These are phyloP conservation scores for Melipona bicolor DNA, from an alignment of 2,888 invertebrate species.

Conservation along the genomic window DNA sequence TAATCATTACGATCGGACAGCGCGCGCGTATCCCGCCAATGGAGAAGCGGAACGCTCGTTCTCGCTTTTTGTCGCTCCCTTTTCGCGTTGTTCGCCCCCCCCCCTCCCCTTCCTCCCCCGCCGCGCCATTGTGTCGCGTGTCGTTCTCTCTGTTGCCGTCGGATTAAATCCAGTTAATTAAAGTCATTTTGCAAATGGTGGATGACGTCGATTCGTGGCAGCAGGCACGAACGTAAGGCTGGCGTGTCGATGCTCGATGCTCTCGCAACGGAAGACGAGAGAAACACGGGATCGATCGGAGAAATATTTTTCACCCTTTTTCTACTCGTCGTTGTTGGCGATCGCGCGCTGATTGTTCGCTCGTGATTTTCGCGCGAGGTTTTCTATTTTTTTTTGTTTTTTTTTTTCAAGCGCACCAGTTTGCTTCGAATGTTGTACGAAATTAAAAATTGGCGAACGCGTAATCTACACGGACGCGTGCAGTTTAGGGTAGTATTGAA, in stretches of 20 bases:
- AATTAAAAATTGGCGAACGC: conserved; percentile 8
- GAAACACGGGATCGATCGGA: conserved; percentile 30
- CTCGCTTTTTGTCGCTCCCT: conserved; percentile 41
- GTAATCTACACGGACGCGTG: neutral
- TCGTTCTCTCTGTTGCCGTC: neutral
- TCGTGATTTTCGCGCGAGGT: no score
- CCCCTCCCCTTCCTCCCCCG: neutral
- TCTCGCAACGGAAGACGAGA: no score
- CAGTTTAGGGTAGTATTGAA: neutral
- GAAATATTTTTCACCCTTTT: conserved; percentile 42
- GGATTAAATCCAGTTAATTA: conserved; percentile 73
- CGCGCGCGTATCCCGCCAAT: conserved; percentile 25
- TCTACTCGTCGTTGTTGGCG: conserved; percentile 4
- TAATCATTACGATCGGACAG: conserved; percentile 68
- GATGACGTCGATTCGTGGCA: conserved; percentile 39
- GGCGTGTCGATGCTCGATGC: no score
- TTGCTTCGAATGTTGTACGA: conserved; percentile 3
- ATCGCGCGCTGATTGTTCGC: neutral
- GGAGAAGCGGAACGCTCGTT: conserved; percentile 33
- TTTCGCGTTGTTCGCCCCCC: conserved; percentile 4
- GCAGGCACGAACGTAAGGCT: neutral
- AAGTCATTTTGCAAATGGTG: conserved; percentile 68
- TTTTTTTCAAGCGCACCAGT: neutral
- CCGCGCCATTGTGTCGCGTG: neutral
- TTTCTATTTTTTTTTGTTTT: no score